phyloP scores from a whole-genome alignment of 2,797 vertebrate species.

The Brotula barbata region DNA sequence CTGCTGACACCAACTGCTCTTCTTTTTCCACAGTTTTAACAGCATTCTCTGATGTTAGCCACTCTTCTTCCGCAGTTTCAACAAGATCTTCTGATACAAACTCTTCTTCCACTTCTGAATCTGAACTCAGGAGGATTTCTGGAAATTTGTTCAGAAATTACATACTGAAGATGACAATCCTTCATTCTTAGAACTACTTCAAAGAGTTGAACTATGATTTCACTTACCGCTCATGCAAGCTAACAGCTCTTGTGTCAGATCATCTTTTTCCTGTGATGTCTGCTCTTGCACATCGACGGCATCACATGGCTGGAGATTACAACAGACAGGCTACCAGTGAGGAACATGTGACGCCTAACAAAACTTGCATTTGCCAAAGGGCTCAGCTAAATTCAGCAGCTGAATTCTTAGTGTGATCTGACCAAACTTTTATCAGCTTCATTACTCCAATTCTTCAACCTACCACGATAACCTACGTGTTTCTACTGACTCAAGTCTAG shows the following conservation, averaged over 20 bases:
- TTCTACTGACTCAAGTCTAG: background rate
- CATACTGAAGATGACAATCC: background rate
- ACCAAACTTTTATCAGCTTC: constrained; percentile 26
- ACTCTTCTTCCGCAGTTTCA: constrained; percentile 12
- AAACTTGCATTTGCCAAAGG: constrained; percentile 52
- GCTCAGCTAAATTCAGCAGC: constrained; percentile 8
- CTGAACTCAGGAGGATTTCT: constrained; percentile 24
- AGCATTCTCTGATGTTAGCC: too few relatives aligned
- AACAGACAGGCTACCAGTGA: constrained; percentile 56
- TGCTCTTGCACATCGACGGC: constrained; percentile 48
- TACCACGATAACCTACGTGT: constrained; percentile 4
- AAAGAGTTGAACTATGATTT: background rate
- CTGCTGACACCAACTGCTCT: too few relatives aligned
- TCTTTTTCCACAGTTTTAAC: too few relatives aligned
- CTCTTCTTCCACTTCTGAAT: constrained; percentile 33
- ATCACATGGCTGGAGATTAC: constrained; percentile 75
- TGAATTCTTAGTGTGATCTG: constrained; percentile 34
- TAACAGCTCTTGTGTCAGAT: constrained; percentile 27
- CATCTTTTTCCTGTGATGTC: constrained; percentile 60
- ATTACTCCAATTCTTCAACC: constrained; percentile 4
- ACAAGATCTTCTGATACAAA: constrained; percentile 1
- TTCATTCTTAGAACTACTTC: background rate
- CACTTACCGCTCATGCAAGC: constrained; percentile 53
- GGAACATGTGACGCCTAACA: constrained; percentile 23
- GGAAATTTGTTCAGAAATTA: constrained; percentile 12